These are phyloP conservation scores for Brachypodius melanocephalos DNA, from an alignment of 2,113 vertebrate genomes.

Conservation along the genomic window DNA sequence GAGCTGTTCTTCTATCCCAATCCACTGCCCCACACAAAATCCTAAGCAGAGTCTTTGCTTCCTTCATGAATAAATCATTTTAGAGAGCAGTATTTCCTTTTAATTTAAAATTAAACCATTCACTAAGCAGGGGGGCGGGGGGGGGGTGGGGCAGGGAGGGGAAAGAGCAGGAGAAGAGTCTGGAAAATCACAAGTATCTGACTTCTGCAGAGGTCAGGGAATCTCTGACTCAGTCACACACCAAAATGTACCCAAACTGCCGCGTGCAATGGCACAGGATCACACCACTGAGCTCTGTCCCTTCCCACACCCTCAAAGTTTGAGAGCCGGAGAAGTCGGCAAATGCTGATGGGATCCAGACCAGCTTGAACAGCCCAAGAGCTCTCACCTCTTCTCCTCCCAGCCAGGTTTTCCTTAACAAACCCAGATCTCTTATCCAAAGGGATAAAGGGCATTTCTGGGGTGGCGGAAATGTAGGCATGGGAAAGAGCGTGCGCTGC, in stretches of 20 bases:
- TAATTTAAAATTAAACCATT: conserved; percentile 33
- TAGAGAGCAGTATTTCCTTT: conserved; percentile 43
- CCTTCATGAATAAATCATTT: conserved; percentile 33
- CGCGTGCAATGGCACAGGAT: background rate
- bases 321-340: background rate
- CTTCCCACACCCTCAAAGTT: background rate
- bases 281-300: background rate
- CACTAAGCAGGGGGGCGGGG: accelerated
- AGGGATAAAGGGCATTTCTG: conserved; percentile 52
- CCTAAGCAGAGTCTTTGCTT: background rate
- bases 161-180: background rate
- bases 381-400: background rate
- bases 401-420: conserved; percentile 37
- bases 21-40: background rate
- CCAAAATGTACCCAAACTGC: background rate
- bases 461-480: conserved; percentile 23
- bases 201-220: conserved; percentile 20
- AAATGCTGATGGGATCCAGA: conserved; percentile 7
- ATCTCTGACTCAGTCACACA: conserved; percentile 4
- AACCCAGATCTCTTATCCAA: background rate
- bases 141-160: background rate
- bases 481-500: conserved; percentile 15
- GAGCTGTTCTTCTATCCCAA: background rate
- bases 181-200: conserved; percentile 13
- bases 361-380: background rate